Conservation (phyloP, 64 coral and sea anemone genomes). For the Cladopsammia gracilis region DNA sequence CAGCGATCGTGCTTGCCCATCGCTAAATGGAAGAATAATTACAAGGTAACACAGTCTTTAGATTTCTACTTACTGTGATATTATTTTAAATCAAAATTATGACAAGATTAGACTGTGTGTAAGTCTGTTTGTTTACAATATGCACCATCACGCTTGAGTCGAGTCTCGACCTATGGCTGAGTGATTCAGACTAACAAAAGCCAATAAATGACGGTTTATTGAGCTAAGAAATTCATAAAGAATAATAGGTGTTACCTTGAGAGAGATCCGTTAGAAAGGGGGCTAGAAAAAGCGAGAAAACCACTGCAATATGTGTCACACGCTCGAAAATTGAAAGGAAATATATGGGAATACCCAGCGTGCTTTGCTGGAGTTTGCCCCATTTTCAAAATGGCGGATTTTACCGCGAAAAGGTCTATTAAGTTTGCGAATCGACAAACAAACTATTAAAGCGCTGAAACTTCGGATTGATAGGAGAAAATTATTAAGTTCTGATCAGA, state of each 20-base stretch:
- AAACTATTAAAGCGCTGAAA: too few relatives aligned
- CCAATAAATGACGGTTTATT: slow-evolving; percentile 14
- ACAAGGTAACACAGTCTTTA: slow-evolving; percentile 6
- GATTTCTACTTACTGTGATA: not conserved
- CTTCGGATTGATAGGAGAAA: too few relatives aligned
- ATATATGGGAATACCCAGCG: too few relatives aligned
- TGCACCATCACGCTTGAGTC: slow-evolving; percentile 4
- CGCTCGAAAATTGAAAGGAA: too few relatives aligned
- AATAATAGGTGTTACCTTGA: slow-evolving; percentile 2
- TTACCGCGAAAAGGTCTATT: slow-evolving; percentile 10
- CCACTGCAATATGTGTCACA: too few relatives aligned
- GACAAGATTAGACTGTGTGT: slow-evolving; percentile 1
- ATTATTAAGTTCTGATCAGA: too few relatives aligned
- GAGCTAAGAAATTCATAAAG: slow-evolving; percentile 6
- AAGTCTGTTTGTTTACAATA: slow-evolving; percentile 2
- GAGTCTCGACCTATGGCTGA: slow-evolving; percentile 1
- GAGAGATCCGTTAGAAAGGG: not conserved
- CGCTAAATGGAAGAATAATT: slow-evolving; percentile 10
- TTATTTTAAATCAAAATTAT: slow-evolving; percentile 9
- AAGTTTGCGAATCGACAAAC: too few relatives aligned
- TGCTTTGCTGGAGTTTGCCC: too few relatives aligned
- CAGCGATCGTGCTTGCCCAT: slow-evolving; percentile 24
- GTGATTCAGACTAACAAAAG: slow-evolving; percentile 18
- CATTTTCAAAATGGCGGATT: slow-evolving; percentile 14
- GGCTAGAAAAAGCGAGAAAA: not conserved